Conservation (phyloP, 2,888 invertebrate species). For the Dryadula phaetusa region DNA sequence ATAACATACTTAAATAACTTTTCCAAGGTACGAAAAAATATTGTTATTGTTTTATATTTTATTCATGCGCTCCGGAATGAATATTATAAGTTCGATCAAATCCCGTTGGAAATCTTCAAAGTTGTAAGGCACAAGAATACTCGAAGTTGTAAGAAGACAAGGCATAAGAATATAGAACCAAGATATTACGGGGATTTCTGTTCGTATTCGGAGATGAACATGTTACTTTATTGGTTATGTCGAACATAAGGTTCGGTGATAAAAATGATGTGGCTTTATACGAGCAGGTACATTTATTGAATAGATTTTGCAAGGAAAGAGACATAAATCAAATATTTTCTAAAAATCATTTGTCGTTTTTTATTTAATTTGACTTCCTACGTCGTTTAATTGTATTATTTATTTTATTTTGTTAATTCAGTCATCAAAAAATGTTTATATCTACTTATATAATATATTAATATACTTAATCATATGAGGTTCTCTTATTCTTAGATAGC, state of each 20-base stretch:
- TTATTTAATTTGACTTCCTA: background rate
- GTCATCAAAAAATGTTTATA: background rate
- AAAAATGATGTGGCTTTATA: constrained; percentile 8
- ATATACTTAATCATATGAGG: background rate
- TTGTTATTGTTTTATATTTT: constrained; percentile 8
- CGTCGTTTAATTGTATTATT: too few species aligned
- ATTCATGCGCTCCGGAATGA: background rate
- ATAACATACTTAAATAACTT: too few species aligned
- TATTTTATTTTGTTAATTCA: background rate
- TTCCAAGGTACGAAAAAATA: background rate
- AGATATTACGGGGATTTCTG: constrained; percentile 12
- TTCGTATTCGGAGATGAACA: constrained; percentile 14
- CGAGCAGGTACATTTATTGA: background rate
- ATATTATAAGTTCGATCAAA: constrained; percentile 15
- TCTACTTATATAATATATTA: background rate
- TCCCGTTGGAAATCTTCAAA: constrained; percentile 26
- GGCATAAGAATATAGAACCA: constrained; percentile 9
- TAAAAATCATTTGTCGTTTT: background rate
- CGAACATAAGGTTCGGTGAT: constrained; percentile 5
- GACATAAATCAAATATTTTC: background rate
- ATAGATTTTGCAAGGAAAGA: background rate
- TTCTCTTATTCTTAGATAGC: background rate
- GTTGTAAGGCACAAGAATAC: constrained; percentile 19
- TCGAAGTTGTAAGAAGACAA: constrained; percentile 18
- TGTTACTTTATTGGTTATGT: constrained; percentile 13